Evolutionary conservation across 2,113 vertebrate species (phyloP), one percentile per base, ranked within the genome.

Genomic region (Tor tambroides): DNA sequence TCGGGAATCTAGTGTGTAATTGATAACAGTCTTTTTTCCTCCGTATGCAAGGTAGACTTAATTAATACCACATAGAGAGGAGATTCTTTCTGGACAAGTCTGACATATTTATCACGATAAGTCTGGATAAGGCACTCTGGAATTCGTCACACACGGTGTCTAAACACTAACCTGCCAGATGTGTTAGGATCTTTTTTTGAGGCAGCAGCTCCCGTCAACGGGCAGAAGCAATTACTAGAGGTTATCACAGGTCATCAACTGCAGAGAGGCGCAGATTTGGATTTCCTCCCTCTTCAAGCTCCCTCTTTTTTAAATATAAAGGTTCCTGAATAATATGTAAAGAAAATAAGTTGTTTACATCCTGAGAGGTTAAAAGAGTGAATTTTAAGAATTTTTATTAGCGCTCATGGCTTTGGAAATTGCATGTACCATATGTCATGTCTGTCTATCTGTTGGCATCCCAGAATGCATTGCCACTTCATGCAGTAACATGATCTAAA

Each of bases 61-160:
- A 99, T 97, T 98, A 97, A 96, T 96, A 96, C 97, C 97, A 98
- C 56, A 96, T 93, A 94, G 95, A 92, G 94, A 93, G 96, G 95
- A 95, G 96, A 97, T 97, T 95, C 95, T 96, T 96, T 95, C 69
- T 91, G 94, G 95, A 95, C 95, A 93, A 89, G 81, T 87, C 91
- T 94, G 94, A 95, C 95, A 96, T 97, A 96, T 97, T 99, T 97
- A 97, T 98, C 97, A 96, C 97, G 96, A 94, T 94, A 97, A 95
- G 96, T 96, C 96, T 91, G 94, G 91, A 93, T 71, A 94, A 94
- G 95, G 79, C 89, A 87, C 87, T 96, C 96, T 97, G 96, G 95
- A 96, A 94, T 96, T 96, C 94, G 95, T 98, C 97, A 96, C 94
- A 94, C 92, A 92, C 93, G 93, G 94, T 94, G 95, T 96, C 96